These are phyloP conservation scores for Cottus gobio DNA, from an alignment of 2,113 vertebrate species.

Conservation along the genomic window DNA sequence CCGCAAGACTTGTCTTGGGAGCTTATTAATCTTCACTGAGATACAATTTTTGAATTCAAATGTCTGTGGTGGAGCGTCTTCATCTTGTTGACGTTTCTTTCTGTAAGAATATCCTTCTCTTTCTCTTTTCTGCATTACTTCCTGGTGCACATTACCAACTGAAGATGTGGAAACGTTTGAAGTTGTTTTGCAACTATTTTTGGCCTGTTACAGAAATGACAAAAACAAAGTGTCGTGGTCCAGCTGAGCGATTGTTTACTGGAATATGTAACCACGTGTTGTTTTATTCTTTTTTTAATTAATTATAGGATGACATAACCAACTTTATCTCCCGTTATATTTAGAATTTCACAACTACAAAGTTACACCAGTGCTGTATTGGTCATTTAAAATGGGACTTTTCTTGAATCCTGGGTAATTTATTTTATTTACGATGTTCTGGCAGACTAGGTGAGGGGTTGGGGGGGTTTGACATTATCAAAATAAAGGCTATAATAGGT, in stretches of 20 bases:
- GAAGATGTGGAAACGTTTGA: not conserved
- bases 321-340: not conserved
- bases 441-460: not conserved
- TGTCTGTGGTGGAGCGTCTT: not conserved
- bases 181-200: conserved; percentile 28
- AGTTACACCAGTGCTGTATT: not conserved
- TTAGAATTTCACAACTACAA: not conserved
- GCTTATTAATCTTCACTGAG: conserved; percentile 5
- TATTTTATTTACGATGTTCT: not conserved
- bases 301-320: conserved; percentile 14
- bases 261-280: conserved; percentile 2
- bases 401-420: not conserved
- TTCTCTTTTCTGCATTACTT: not conserved
- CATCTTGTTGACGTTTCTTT: not conserved
- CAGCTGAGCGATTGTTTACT: conserved; percentile 12
- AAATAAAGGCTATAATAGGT: not conserved
- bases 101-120: not conserved
- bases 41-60: not conserved
- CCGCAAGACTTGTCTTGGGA: not conserved
- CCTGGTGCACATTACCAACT: conserved; percentile 1
- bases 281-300: conserved; percentile 9
- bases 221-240: conserved; percentile 7
- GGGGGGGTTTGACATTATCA: not conserved
- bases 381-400: not conserved
- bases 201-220: conserved; percentile 5